phyloP scores from a whole-genome alignment of 2,113 vertebrate genomes.

The Mastomys natalensis region DNA sequence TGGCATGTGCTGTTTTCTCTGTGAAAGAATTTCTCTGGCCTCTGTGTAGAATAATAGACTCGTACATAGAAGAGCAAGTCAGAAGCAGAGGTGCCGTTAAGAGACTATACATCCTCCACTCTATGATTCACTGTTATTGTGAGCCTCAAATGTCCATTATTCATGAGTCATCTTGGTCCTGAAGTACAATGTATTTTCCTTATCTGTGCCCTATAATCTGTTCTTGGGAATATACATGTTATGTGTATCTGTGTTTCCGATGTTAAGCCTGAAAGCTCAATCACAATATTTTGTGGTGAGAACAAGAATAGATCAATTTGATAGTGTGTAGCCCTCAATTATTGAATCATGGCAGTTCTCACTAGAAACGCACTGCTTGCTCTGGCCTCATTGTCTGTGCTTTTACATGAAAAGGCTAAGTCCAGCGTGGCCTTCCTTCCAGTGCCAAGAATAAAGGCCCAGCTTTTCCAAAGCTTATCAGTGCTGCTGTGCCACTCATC shows the following conservation, averaged over 20 bases:
- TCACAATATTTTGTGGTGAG: slow-evolving; percentile 39
- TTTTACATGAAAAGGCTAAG: slow-evolving; percentile 46
- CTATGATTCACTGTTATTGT: slow-evolving; percentile 22
- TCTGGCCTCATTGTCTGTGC: neutral
- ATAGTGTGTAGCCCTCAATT: slow-evolving; percentile 35
- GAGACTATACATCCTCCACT: neutral
- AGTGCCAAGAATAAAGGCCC: slow-evolving; percentile 34
- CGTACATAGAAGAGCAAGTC: neutral
- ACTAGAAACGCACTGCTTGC: neutral
- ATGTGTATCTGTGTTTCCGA: slow-evolving; percentile 1
- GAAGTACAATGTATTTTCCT: slow-evolving; percentile 17
- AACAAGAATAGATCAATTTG: slow-evolving; percentile 22
- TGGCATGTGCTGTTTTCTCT: neutral
- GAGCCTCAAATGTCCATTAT: neutral
- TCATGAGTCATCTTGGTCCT: neutral
- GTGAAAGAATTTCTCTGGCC: slow-evolving; percentile 19
- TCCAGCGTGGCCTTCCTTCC: neutral
- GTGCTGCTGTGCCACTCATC: neutral
- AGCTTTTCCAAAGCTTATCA: neutral
- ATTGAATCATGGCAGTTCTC: slow-evolving; percentile 1
- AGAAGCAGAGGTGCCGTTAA: neutral
- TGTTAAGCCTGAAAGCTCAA: slow-evolving; percentile 11
- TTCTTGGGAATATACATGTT: slow-evolving; percentile 17
- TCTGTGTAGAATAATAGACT: neutral
- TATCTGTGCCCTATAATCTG: neutral